Base-by-base conservation (phyloP, 2,113 vertebrate species). In the Rhineura floridana region DNA sequence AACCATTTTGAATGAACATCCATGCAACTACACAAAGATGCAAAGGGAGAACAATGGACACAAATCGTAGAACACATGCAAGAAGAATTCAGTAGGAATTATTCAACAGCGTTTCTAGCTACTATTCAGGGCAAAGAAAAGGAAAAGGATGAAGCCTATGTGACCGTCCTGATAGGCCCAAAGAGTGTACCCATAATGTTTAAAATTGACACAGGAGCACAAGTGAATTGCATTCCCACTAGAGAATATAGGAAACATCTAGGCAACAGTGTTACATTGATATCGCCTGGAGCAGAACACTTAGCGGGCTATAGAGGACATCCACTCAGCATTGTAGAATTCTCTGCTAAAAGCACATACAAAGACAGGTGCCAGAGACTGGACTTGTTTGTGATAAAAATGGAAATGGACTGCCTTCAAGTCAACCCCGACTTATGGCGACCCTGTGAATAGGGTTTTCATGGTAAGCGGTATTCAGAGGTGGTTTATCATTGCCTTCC, bases 251-350 rank as follows among this genome's bases (percentile, higher is more conserved):
- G 42, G 39, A 63, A 88, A 2, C 73, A 42, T 44, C 63, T 21
- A 79, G 42, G 9, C 2, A 9, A 70, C 4, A 10, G 6, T 21
- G 6, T 21, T 48, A 12, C 75, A 3, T 42, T 83, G 48, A 25
- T 3, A 72, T 33, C 0, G 0, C 7, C 0, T 6, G 69, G 15
- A 36, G 44, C 12, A 6, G 33, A 39, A 7, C 12, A 9, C 75
- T 50, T 76, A n/a, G n/a, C n/a, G n/a, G n/a, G n/a, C n/a, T 30
- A 21, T 23, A 10, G n/a, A n/a, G n/a, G 10, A 1, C 39, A 59
- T 76, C 70, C 2, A 63, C 84, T 81, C 46, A 28, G 25, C 78
- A 0, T 10, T 21, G 67, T 0, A 4, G 50, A 28, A 84, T 72
- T 63, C 15, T 65, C 46, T 59, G 12, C 15, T 86, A 62, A 88